Evolutionary conservation across 2,797 vertebrate species (phyloP).

Genomic region (Pelodytes ibericus): DNA sequence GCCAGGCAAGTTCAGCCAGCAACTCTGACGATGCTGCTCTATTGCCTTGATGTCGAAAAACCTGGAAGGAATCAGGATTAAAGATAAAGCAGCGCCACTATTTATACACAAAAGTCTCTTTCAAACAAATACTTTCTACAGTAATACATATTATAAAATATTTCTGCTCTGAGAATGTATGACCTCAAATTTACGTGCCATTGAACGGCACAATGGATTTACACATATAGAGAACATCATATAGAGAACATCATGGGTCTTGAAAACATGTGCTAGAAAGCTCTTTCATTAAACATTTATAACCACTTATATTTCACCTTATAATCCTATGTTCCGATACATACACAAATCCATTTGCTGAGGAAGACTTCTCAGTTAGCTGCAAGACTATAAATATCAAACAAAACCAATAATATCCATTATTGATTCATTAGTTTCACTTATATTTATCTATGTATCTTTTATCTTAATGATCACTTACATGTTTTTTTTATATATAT

Average conservation of each 20-base stretch:
- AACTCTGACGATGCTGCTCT: too few species aligned
- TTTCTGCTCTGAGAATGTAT: neutral
- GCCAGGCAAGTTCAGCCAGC: too few species aligned
- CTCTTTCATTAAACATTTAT: conserved; percentile 12
- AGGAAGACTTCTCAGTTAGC: neutral
- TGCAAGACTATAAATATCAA: neutral
- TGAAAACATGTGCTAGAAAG: neutral
- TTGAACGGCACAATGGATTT: conserved; percentile 14
- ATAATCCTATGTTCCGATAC: neutral
- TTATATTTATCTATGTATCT: too few species aligned
- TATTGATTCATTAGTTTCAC: too few species aligned
- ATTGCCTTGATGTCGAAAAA: too few species aligned
- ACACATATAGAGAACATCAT: conserved; percentile 7
- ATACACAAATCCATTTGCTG: neutral
- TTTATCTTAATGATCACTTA: too few species aligned
- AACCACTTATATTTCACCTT: conserved; percentile 8
- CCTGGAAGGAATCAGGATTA: too few species aligned
- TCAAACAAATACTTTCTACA: too few species aligned
- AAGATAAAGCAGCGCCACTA: too few species aligned
- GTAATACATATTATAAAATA: neutral
- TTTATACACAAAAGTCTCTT: too few species aligned
- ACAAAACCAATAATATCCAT: neutral
- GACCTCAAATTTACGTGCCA: conserved; percentile 3
- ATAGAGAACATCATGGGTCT: neutral
- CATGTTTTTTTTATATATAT: too few species aligned